Percentiles rank a stretch among this genome's conserved stretches.
These are phyloP conservation scores for Ophiothrix spiculata DNA, from an alignment of 35 echinoderm and acorn worm genomes.

Conservation along the genomic window DNA sequence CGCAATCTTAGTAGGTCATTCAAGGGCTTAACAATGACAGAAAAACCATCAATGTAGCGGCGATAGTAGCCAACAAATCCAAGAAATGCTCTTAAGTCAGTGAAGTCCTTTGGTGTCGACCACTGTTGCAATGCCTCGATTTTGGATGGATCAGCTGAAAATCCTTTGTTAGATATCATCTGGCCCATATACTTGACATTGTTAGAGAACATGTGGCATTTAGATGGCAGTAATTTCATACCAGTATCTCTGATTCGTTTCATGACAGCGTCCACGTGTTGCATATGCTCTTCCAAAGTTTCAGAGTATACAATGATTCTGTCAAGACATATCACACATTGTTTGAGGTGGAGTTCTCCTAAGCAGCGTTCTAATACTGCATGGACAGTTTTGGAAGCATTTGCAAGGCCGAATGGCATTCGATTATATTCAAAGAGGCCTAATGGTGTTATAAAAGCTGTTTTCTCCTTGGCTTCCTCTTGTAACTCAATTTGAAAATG, in stretches of 20 bases:
- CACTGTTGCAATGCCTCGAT: conserved; percentile 12
- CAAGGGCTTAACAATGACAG: conserved; percentile 29
- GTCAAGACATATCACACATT: conserved; percentile 7
- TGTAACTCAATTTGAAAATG: conserved; percentile 45
- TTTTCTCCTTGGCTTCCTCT: conserved; percentile 42
- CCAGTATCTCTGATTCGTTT: conserved; percentile 37
- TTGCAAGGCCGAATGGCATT: conserved; percentile 45
- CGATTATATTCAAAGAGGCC: conserved; percentile 36
- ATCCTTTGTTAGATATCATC: conserved; percentile 27
- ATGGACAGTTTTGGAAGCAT: conserved; percentile 44
- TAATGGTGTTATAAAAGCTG: conserved; percentile 40
- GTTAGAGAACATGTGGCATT: conserved; percentile 19
- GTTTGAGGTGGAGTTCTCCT: conserved; percentile 31
- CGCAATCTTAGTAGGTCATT: conserved; percentile 15
- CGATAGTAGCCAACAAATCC: conserved; percentile 42
- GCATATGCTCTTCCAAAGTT: conserved; percentile 39
- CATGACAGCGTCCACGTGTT: conserved; percentile 13
- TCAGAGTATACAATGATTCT: conserved; percentile 30
- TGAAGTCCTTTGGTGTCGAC: conserved; percentile 11
- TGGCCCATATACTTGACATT: conserved; percentile 42
- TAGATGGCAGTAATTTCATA: conserved; percentile 37
- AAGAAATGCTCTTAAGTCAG: conserved; percentile 17
- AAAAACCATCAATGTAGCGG: conserved; percentile 32
- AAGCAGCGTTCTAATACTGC: conserved; percentile 9
- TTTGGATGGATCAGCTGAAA: conserved; percentile 28